Conservation (phyloP, 2,113 vertebrate genomes). For the Gavia stellata region DNA sequence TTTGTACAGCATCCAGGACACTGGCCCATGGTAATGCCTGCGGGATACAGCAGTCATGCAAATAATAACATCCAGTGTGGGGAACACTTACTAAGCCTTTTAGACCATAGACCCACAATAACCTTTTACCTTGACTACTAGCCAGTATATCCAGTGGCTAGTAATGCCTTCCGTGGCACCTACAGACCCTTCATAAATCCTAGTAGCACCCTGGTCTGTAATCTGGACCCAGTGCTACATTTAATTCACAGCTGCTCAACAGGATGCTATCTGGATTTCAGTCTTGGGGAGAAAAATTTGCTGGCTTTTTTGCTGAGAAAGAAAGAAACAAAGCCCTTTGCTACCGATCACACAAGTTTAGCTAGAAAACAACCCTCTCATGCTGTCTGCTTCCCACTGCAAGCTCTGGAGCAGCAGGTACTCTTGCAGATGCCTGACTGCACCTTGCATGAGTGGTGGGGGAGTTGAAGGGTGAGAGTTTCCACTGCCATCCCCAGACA, state of each 20-base stretch:
- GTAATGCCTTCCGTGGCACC: background rate
- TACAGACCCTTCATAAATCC: background rate
- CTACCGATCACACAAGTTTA: background rate
- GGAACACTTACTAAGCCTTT: background rate
- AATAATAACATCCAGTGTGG: background rate
- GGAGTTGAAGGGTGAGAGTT: background rate
- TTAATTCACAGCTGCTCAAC: background rate
- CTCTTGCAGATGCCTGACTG: rapidly evolving
- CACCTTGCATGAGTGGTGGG: rapidly evolving
- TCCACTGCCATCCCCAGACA: rapidly evolving
- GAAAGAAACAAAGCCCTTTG: background rate
- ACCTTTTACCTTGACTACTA: background rate
- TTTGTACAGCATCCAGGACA: background rate
- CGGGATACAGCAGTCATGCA: no score
- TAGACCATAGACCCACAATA: background rate
- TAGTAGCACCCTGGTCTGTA: background rate
- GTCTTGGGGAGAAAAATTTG: background rate
- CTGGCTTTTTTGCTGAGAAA: background rate
- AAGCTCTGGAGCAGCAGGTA: background rate
- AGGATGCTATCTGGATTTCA: background rate
- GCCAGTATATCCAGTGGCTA: background rate
- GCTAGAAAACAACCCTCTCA: background rate
- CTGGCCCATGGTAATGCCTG: background rate
- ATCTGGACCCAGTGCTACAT: background rate
- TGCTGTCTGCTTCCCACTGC: background rate